Percentiles rank a stretch among this genome's conserved stretches.
These are phyloP conservation scores for Pogonomyrmex californicus DNA, from an alignment of 1,140 invertebrate species.

Conservation along the genomic window DNA sequence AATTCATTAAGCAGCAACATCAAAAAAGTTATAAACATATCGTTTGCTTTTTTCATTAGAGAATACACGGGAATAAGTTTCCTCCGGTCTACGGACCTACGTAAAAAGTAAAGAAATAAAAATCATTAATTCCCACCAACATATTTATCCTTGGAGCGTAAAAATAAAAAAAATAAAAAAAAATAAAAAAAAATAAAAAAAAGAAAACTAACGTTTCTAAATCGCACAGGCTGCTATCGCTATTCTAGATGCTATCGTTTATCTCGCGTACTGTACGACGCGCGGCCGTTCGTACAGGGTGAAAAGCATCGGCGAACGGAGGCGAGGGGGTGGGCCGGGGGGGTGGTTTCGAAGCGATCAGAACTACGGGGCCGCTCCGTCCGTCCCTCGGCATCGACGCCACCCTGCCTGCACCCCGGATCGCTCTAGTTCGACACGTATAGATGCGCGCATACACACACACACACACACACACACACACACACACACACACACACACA, in stretches of 20 bases:
- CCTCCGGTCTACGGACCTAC: neutral
- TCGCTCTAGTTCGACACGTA: conserved; percentile 59
- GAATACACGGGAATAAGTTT: neutral
- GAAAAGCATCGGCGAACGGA: conserved; percentile 19
- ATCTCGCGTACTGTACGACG: conserved; percentile 45
- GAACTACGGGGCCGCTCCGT: conserved; percentile 55
- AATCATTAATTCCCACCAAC: neutral
- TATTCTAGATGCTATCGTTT: neutral
- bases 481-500: neutral
- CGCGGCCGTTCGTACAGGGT: conserved; percentile 12
- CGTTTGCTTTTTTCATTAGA: neutral
- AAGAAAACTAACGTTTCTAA: neutral
- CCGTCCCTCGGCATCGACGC: conserved; percentile 54
- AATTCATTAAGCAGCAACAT: neutral
- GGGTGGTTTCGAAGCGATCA: conserved; percentile 61
- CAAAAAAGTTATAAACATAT: neutral
- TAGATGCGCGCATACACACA: neutral
- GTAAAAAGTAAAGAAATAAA: neutral
- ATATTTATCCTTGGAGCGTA: neutral
- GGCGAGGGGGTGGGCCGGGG: neutral
- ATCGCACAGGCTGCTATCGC: conserved; percentile 1
- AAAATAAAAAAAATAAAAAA: too few relatives aligned
- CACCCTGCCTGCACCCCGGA: conserved; percentile 44
- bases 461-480: neutral
- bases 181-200: too few relatives aligned